phyloP scores from a whole-genome alignment of 64 coral and sea anemone genomes.

The Montipora capricornis region DNA sequence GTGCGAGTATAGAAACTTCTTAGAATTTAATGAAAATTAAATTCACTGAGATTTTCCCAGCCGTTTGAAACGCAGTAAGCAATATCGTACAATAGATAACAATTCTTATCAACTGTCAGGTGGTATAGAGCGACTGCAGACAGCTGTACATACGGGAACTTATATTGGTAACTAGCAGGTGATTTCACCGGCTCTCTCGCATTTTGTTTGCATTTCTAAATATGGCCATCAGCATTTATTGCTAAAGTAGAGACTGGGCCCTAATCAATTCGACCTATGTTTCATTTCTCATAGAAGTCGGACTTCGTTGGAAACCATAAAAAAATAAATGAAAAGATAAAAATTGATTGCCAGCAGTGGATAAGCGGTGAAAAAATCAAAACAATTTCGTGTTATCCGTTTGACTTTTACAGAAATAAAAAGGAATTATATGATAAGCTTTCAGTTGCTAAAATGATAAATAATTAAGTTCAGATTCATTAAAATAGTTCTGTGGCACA shows the following conservation, averaged over 20 bases:
- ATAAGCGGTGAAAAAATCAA: constrained; percentile 6
- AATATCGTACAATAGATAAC: constrained; percentile 44
- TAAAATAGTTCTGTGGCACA: constrained; percentile 43
- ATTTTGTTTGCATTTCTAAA: constrained; percentile 36
- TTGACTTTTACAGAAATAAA: constrained; percentile 43
- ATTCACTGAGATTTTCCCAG: constrained; percentile 53
- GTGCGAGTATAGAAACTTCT: too few relatives aligned
- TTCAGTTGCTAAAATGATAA: constrained; percentile 52
- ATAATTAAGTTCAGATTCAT: constrained; percentile 46
- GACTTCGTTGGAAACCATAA: not conserved
- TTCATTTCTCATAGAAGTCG: too few relatives aligned
- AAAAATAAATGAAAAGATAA: not conserved
- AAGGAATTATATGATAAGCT: constrained; percentile 50
- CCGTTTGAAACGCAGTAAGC: constrained; percentile 41
- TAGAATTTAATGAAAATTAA: too few relatives aligned
- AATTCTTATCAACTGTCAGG: constrained; percentile 51
- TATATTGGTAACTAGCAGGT: constrained; percentile 11
- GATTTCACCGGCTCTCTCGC: not conserved
- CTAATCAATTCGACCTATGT: too few relatives aligned
- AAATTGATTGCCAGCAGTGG: not conserved
- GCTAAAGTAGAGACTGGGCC: constrained; percentile 28
- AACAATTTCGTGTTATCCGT: constrained; percentile 31
- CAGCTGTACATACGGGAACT: constrained; percentile 56
- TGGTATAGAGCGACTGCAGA: constrained; percentile 11
- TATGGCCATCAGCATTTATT: constrained; percentile 4